phyloP scores from a whole-genome alignment of 2,797 vertebrate genomes.

The Momotus momota region DNA sequence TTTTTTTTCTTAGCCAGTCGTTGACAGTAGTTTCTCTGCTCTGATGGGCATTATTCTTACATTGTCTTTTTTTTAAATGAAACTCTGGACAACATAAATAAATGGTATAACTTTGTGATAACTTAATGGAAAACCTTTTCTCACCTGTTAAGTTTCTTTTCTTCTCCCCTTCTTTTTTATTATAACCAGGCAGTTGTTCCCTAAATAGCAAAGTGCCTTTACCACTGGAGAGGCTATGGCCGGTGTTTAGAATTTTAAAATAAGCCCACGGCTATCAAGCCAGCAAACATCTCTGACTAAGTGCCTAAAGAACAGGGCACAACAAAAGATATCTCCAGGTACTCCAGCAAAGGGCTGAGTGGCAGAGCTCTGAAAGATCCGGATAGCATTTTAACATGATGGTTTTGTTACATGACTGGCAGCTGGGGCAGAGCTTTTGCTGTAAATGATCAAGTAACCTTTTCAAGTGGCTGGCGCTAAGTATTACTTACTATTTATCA shows the following conservation, averaged over 20 bases:
- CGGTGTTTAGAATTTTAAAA: constrained; percentile 40
- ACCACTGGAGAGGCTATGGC: background rate
- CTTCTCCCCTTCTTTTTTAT: constrained; percentile 43
- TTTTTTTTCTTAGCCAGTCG: background rate
- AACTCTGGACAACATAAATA: constrained; percentile 38
- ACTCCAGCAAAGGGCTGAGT: constrained; percentile 35
- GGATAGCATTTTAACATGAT: constrained; percentile 45
- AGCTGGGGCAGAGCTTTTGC: constrained; percentile 54
- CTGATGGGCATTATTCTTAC: background rate
- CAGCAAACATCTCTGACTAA: constrained; percentile 65
- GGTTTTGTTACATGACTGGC: constrained; percentile 64
- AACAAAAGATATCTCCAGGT: constrained; percentile 51
- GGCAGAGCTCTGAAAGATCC: constrained; percentile 45
- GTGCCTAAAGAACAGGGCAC: constrained; percentile 52
- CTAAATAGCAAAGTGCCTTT: constrained; percentile 66
- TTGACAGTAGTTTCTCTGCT: background rate
- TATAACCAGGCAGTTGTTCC: constrained; percentile 22
- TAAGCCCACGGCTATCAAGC: constrained; percentile 31
- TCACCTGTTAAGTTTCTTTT: constrained; percentile 43
- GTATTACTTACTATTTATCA: constrained; percentile 65
- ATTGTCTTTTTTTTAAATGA: constrained; percentile 37
- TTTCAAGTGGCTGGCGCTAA: constrained; percentile 53
- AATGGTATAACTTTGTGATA: background rate
- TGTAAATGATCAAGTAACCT: constrained; percentile 53
- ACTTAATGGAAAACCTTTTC: constrained; percentile 41